Percentiles rank a stretch among this genome's conserved stretches.
Conservation (phyloP, 2,888 invertebrate genomes). For the Drosophila merina region DNA sequence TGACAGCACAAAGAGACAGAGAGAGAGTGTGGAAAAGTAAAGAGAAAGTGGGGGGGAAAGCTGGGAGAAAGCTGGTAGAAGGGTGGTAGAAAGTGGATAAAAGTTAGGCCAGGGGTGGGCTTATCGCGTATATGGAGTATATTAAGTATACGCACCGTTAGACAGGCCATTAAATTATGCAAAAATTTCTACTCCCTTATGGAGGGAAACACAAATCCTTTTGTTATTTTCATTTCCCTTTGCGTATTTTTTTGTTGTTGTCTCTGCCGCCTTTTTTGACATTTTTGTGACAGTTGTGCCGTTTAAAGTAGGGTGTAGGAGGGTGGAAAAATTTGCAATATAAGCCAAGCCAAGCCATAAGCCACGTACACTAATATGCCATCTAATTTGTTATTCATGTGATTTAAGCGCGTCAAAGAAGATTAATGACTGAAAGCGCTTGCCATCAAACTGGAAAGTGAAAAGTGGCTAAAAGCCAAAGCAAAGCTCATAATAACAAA, state of each 20-base stretch:
- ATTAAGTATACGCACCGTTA: constrained; percentile 75
- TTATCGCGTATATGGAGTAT: constrained; percentile 13
- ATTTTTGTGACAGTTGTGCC: constrained; percentile 45
- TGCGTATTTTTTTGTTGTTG: background rate
- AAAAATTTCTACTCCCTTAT: constrained; percentile 54
- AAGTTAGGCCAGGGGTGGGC: background rate
- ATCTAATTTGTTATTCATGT: constrained; percentile 82
- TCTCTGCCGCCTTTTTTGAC: constrained; percentile 4
- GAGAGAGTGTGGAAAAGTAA: background rate
- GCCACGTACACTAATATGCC: constrained; percentile 68
- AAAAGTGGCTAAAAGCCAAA: constrained; percentile 38
- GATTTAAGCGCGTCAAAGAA: constrained; percentile 81
- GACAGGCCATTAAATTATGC: constrained; percentile 77
- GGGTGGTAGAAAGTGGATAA: background rate
- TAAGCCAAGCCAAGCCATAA: constrained; percentile 26
- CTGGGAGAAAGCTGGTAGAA: constrained; percentile 11
- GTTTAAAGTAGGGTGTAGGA: constrained; percentile 6
- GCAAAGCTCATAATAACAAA: constrained; percentile 45
- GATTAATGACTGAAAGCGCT: constrained; percentile 75
- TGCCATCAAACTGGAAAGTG: constrained; percentile 52
- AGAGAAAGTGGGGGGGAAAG: background rate
- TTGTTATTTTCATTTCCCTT: constrained; percentile 45
- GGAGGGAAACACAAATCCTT: constrained; percentile 39
- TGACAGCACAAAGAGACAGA: constrained; percentile 57
- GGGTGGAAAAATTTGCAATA: constrained; percentile 11